These are phyloP conservation scores for Turritopsis rubra DNA, from an alignment of 30 jellyfish, hydroid and myxozoan genomes.

Conservation along the genomic window DNA sequence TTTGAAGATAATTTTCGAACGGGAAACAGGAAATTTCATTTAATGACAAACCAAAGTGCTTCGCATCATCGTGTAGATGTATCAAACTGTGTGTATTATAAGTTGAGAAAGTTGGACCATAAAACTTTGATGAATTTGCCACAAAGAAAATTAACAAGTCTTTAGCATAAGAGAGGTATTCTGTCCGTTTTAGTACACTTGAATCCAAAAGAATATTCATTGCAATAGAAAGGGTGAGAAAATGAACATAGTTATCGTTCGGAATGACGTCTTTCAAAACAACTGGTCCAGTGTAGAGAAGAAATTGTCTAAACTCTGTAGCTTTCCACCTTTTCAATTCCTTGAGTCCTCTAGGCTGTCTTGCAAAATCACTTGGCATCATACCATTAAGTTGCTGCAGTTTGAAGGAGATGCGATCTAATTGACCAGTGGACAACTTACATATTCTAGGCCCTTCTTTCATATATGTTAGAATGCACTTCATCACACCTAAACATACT, in stretches of 20 bases:
- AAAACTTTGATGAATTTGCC: slow-evolving; percentile 1
- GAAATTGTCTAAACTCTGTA: slow-evolving; percentile 50
- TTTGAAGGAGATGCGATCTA: slow-evolving; percentile 24
- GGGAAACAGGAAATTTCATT: slow-evolving; percentile 30
- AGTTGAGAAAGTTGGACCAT: slow-evolving; percentile 9
- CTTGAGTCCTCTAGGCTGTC: slow-evolving; percentile 37
- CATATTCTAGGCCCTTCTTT: slow-evolving; percentile 33
- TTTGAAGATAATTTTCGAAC: slow-evolving; percentile 24
- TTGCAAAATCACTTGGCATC: slow-evolving; percentile 40
- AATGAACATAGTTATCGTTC: neutral
- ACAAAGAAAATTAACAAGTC: slow-evolving; percentile 13
- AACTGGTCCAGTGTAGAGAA: slow-evolving; percentile 41
- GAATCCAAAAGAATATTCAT: neutral
- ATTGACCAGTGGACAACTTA: slow-evolving; percentile 26
- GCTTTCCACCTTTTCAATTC: slow-evolving; percentile 50
- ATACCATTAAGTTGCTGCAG: slow-evolving; percentile 12
- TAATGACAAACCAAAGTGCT: slow-evolving; percentile 23
- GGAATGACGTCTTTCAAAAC: slow-evolving; percentile 20
- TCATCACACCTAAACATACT: slow-evolving; percentile 36
- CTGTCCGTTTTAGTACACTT: neutral
- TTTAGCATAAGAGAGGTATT: neutral
- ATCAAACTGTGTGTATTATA: slow-evolving; percentile 1
- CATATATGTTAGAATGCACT: slow-evolving; percentile 8
- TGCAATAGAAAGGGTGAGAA: slow-evolving; percentile 9
- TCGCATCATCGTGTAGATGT: neutral